Evolutionary conservation across 2,797 vertebrate genomes (phyloP), one percentile per base, ranked within the genome.

Genomic region (Jordanella pulchra): DNA sequence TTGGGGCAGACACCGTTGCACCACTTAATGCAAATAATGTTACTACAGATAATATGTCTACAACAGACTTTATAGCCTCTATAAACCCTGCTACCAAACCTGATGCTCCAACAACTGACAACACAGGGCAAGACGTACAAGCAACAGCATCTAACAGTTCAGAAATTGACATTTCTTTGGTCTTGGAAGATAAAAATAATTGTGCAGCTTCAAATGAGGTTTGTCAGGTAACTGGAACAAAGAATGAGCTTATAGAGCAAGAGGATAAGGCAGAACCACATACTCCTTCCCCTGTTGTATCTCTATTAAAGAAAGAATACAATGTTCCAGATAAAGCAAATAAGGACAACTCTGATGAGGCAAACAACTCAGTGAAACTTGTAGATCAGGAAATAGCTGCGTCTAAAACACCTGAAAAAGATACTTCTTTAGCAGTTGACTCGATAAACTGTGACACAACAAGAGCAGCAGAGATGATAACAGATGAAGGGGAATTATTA

Each of bases 381-480:
- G 1, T 44, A 50, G 28, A 32, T 73, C 18, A n/a, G 0, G 60
- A 85, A 51, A 72, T 2, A 3, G 54, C 15, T 69, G 21, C 30
- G 28, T 61, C 72, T 65, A 63, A 78, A 60, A 58, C 58, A 70
- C n/a, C 39, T 18, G 42, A 64, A 30, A 50, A 30, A 6, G 23
- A 30, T 30, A 17, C 65, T 50, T 69, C 77, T 53, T 65, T 69
- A 78, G 66, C 77, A 71, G 32, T 65, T 28, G 74, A 84, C 54
- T 44, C 69, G 81, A 66, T 35, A 75, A 69, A 75, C 65, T 69
- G 35, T 75, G 55, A 44, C 30, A 61, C 60, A 71, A 73, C 69
- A 25, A 47, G 6, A 47, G 10, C 15, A 58, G 28, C 17, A 67
- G 76, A 83, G 63, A 61, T 79, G 51, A 85, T 85, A 79, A 48